Percentiles rank a stretch among this genome's conserved stretches.
Conservation (phyloP, 1,140 invertebrate species). For the Daktulosphaira vitifoliae region DNA sequence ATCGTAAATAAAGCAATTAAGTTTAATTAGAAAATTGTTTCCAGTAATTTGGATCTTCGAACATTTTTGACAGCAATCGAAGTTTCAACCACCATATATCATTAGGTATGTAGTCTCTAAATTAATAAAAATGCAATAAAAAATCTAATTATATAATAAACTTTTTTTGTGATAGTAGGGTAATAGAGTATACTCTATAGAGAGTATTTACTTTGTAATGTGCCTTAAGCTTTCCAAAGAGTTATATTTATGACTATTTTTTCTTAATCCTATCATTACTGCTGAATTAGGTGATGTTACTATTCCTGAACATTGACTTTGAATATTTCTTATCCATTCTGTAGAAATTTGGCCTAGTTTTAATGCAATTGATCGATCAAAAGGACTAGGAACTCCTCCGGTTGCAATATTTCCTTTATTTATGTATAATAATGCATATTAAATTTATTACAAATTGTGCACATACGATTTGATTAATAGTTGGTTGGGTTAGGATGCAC, state of each 20-base stretch:
- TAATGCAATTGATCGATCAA: conserved; percentile 31
- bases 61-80: conserved; percentile 8
- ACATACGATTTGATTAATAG: not conserved
- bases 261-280: conserved; percentile 6
- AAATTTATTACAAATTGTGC: not conserved
- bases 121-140: too few relatives aligned
- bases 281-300: not conserved
- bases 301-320: not conserved
- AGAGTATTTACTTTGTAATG: too few relatives aligned
- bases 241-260: not conserved
- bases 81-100: conserved; percentile 10
- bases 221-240: not conserved
- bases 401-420: conserved; percentile 19
- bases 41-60: conserved; percentile 15
- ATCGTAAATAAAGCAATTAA: too few relatives aligned
- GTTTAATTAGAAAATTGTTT: conserved; percentile 6
- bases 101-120: too few relatives aligned
- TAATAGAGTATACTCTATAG: too few relatives aligned
- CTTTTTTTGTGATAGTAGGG: too few relatives aligned
- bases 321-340: conserved; percentile 1
- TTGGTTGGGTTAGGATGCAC: too few relatives aligned
- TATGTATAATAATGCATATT: not conserved
- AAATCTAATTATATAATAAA: too few relatives aligned
- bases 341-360: conserved; percentile 15
- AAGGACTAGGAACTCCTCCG: conserved; percentile 21